phyloP scores from a whole-genome alignment of 2,797 vertebrate genomes.

The Poecile montanus region DNA sequence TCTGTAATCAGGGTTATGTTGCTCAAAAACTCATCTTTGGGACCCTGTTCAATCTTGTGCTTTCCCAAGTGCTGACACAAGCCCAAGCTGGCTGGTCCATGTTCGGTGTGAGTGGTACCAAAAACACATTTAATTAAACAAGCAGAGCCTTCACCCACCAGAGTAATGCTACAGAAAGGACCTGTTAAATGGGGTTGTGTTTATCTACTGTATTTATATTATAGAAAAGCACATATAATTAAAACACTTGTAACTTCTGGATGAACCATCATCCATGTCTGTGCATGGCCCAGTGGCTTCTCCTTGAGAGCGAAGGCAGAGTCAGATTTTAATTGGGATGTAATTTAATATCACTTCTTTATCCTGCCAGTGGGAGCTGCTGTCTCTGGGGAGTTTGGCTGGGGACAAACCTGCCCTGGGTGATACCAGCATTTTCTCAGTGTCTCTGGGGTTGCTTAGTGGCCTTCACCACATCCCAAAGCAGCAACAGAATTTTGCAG shows the following conservation, averaged over 20 bases:
- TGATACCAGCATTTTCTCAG: neutral
- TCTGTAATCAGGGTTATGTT: neutral
- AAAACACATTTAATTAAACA: neutral
- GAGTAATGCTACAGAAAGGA: neutral
- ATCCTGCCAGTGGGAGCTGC: neutral
- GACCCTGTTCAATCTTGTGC: neutral
- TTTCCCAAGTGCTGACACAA: neutral
- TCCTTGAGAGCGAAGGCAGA: neutral
- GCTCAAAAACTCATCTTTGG: neutral
- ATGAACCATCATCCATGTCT: neutral
- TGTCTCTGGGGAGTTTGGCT: neutral
- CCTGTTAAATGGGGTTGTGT: neutral
- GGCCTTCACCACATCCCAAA: neutral
- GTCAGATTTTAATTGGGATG: neutral
- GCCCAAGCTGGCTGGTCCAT: accelerated
- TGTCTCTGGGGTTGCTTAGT: neutral
- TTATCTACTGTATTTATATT: neutral
- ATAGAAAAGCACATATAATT: neutral
- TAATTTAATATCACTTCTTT: neutral
- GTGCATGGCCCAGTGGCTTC: accelerated
- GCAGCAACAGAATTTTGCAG: neutral
- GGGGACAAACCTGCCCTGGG: neutral
- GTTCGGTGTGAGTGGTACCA: accelerated
- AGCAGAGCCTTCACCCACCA: neutral
- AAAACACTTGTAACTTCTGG: neutral